Evolutionary conservation across 2,888 invertebrate genomes (phyloP), one percentile per base, ranked within the genome.

Genomic region (Temnothorax unifasciatus): DNA sequence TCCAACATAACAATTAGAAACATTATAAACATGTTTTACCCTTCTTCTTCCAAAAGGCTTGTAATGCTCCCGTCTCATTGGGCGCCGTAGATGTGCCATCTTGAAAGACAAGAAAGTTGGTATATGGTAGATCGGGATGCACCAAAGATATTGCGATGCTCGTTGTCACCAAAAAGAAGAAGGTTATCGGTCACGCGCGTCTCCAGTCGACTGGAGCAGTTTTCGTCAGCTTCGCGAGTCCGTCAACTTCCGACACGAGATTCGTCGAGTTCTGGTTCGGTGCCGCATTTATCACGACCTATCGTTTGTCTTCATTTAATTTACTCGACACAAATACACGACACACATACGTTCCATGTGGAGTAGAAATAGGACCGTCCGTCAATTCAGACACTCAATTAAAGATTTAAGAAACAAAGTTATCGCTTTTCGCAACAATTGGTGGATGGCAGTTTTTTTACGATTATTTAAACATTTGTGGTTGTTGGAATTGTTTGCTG

Each of bases 21-120:
- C 0, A 74, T 41, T 41, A 63, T 41, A 50, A 34, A 66, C 0
- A 15, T 34, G 25, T 81, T 76, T 93, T 93, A 95, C 95, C 95
- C 94, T 94, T 88, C 95, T 94, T 74, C 91, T 92, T 86, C 95
- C 95, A 79, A 94, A 95, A 73, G 95, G 93, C 85, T 94, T 95
- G 90, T 95, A 95, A 76, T 92, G 93, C 75, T 94, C 94, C 68
- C 93, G 91, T 74, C 92, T 93, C 89, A 90, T 88, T 15, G 94
- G 94, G 64, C 93, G 92, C 68, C 93, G 92, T 86, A 94, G 84
- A 86, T 94, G 93, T 68, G 95, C 94, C 95, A 95, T 95, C 77
- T 83, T 75, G 69, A 63, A n/a, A 69, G 9, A 47, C 21, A 29
- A 29, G 18, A n/a, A 34, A 73, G 21, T 71, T 47, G 47, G 2